These are phyloP conservation scores for Pachyramphus minor DNA, from an alignment of 2,113 vertebrate species.

Conservation along the genomic window DNA sequence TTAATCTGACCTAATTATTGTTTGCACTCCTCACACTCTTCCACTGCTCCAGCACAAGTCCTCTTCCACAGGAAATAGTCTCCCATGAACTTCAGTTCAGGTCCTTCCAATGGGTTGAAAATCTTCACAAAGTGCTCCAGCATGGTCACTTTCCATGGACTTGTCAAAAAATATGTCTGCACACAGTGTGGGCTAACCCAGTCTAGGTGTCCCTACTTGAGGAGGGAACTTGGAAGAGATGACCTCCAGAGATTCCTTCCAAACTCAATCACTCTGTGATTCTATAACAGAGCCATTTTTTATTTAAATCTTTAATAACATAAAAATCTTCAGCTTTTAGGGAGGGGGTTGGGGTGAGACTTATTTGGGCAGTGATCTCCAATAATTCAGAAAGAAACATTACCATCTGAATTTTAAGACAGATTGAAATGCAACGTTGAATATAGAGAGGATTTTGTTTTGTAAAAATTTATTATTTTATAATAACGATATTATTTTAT, in stretches of 20 bases:
- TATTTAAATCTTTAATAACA: background rate
- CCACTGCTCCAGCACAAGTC: fast-evolving
- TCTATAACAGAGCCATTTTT: background rate
- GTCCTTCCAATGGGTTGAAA: background rate
- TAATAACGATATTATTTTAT: background rate
- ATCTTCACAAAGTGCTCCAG: background rate
- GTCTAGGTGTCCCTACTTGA: too few species aligned
- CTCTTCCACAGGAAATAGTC: background rate
- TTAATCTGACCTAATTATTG: background rate
- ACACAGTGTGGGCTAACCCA: too few species aligned
- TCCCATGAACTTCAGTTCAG: background rate
- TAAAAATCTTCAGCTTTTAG: background rate
- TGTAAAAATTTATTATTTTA: background rate
- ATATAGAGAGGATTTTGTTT: background rate
- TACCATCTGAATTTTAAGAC: background rate
- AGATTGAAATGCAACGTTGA: background rate
- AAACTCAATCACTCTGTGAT: background rate
- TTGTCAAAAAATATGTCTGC: background rate
- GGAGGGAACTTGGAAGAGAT: background rate
- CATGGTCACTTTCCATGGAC: background rate
- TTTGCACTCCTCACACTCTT: background rate
- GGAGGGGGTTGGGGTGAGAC: fast-evolving
- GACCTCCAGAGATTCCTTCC: background rate
- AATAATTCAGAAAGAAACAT: background rate
- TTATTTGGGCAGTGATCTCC: fast-evolving